Evolutionary conservation across 2,888 invertebrate genomes (phyloP), one percentile per base, ranked within the genome.

Genomic region (Atrina japonica): DNA sequence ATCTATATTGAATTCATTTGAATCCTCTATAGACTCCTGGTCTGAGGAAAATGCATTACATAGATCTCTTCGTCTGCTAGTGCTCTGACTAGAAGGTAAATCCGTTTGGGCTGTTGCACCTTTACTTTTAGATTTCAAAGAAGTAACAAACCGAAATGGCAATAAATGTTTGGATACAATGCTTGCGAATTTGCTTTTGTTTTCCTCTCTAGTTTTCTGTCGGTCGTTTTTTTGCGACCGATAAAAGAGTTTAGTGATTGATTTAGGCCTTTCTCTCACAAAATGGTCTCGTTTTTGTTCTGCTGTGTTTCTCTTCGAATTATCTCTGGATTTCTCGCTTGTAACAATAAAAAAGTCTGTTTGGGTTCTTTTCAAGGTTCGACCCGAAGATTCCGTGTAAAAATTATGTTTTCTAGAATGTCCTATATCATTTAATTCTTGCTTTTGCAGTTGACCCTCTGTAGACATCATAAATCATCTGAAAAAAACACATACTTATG

Each of bases 401-500:
- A 43, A 25, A 45, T 18, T 27, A 16, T 55, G 65, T 35, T 49
- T 43, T 40, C 16, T 47, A 30, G 35, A 14, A 16, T 25, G 21
- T 23, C 45, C 21, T 16, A 50, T 56, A 49, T 56, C 66, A 21
- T 56, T 27, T 47, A 49, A 47, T 25, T 55, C 49, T 40, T 67
- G 23, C 35, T 18, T 52, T 41, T 50, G 53, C 55, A 18, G 35
- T 35, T 56, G 58, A 25, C 55, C 61, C 43, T 52, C 70, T 40
- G 63, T 56, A 49, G 75, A 76, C 75, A 76, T 74, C 70, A 68
- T 76, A 78, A 53, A 45, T 67, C 81, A 76, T 78, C 78, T 77
- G 73, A 41, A 77, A 77, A 30, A 49, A 43, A n/a, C n/a, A n/a
- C n/a, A n/a, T n/a, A n/a, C n/a, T n/a, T n/a, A n/a, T n/a, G n/a